Evolutionary conservation across 2,888 invertebrate species (phyloP), one percentile per base, ranked within the genome.

Genomic region (Scaptomyza cyrtandrae): DNA sequence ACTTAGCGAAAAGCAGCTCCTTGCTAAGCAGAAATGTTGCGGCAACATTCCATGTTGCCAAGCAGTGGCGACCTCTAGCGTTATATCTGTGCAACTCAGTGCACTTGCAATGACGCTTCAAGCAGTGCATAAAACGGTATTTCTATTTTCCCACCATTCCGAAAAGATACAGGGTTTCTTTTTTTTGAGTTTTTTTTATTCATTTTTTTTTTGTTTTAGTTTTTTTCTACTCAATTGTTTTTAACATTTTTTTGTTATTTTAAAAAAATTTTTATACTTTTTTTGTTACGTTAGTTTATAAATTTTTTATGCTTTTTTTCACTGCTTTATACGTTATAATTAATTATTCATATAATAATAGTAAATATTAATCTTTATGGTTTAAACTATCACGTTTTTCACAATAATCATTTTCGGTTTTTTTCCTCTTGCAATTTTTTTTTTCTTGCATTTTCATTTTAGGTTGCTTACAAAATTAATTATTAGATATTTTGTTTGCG

Each of bases 381-480:
- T 88, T 87, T 88, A 86, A 88, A 80, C 86, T 86, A 86, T 86
- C 86, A 86, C 86, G 86, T 80, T 86, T 86, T 87, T 85, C 80
- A 85, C 80, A 82, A 82, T 82, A 72, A 85, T 78, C 63, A 60
- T 68, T 86, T 82, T 67, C 56, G 49, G 60, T 68, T 68, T 67
- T 57, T 56, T 54, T 62, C 58, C 64, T 55, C 55, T 68, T 61
- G 49, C 52, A 4, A 2, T 3, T 74, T 62, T 73, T 71, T 73
- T 56, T 19, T 19, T 19, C 2, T 19, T 19, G 76, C 60, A 67
- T 78, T 76, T 83, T 48, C 81, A 82, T 80, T 80, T 82, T 80
- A 86, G 82, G 82, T 85, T 74, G 74, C 87, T 85, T 85, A 85
- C 73, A 86, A 82, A 78, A 70, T 78, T 82, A 81, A 59, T 83